Evolutionary conservation across 2,797 vertebrate genomes (phyloP).

Genomic region (Setipinna tenuifilis): DNA sequence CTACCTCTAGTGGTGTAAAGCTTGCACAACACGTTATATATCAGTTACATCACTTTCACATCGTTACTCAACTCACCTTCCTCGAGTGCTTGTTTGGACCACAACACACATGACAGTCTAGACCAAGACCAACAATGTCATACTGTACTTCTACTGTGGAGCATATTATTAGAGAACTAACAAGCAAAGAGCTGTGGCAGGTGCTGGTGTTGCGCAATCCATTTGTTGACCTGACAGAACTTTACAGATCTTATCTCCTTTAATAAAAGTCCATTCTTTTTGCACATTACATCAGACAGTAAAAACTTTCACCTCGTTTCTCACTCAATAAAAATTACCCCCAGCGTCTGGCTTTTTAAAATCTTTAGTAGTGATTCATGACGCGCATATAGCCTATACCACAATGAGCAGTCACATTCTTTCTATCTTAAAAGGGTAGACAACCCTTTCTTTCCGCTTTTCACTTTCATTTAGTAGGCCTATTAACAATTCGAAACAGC

Average conservation of each 20-base stretch:
- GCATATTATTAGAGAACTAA: constrained; percentile 9
- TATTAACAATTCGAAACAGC: too few relatives aligned
- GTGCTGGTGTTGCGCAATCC: not conserved
- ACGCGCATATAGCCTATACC: not conserved
- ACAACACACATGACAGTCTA: not conserved
- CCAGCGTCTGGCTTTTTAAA: not conserved
- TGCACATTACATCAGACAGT: not conserved
- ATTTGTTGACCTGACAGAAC: not conserved
- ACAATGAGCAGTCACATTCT: not conserved
- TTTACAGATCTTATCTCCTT: not conserved
- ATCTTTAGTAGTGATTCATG: not conserved
- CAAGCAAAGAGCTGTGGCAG: not conserved
- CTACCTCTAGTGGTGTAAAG: constrained; percentile 54
- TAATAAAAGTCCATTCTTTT: not conserved
- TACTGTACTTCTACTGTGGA: not conserved
- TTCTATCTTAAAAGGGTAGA: not conserved
- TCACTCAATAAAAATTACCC: not conserved
- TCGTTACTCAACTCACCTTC: constrained; percentile 62
- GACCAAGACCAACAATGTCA: not conserved
- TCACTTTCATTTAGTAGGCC: not conserved
- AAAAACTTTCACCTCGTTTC: not conserved
- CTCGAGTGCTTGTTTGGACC: constrained; percentile 33
- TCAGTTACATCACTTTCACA: constrained; percentile 61
- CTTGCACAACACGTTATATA: constrained; percentile 27
- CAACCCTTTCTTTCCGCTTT: too few relatives aligned